These are phyloP conservation scores for Plecturocebus donacophilus DNA, from an alignment of 2,113 vertebrate species.

Conservation along the genomic window DNA sequence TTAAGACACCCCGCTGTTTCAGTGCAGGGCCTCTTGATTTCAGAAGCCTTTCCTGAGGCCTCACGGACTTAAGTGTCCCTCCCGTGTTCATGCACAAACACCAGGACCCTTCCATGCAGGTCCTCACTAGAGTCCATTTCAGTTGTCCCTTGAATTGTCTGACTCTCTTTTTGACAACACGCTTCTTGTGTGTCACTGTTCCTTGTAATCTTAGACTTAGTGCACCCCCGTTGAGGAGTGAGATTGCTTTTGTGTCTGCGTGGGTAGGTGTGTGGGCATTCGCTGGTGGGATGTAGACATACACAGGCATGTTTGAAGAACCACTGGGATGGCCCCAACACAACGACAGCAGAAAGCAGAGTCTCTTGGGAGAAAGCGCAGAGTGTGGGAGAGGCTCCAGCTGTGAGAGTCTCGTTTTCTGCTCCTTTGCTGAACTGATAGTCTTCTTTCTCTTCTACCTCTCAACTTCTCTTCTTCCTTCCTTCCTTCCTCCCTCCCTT, in stretches of 20 bases:
- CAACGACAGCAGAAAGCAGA: no score
- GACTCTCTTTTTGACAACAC: not conserved
- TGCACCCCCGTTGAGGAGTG: accelerated
- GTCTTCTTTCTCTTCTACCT: not conserved
- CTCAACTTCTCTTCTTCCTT: not conserved
- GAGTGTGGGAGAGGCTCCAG: not conserved
- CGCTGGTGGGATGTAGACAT: not conserved
- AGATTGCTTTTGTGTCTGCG: no score
- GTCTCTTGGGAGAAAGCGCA: not conserved
- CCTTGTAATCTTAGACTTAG: not conserved
- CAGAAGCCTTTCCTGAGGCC: not conserved
- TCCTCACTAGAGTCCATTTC: not conserved
- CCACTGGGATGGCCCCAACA: not conserved
- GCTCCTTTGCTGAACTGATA: not conserved
- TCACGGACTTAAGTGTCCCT: not conserved
- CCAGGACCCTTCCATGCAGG: not conserved
- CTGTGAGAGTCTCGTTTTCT: not conserved
- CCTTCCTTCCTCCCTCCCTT: not conserved
- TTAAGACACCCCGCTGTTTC: accelerated
- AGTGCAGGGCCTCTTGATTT: not conserved
- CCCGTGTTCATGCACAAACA: accelerated
- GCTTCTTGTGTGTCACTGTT: no score
- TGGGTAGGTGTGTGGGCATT: no score
- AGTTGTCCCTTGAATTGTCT: not conserved
- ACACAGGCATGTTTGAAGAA: not conserved